Evolutionary conservation across 2,888 invertebrate species (phyloP), one percentile per base, ranked within the genome.

Genomic region (Ptilodon capucinus): DNA sequence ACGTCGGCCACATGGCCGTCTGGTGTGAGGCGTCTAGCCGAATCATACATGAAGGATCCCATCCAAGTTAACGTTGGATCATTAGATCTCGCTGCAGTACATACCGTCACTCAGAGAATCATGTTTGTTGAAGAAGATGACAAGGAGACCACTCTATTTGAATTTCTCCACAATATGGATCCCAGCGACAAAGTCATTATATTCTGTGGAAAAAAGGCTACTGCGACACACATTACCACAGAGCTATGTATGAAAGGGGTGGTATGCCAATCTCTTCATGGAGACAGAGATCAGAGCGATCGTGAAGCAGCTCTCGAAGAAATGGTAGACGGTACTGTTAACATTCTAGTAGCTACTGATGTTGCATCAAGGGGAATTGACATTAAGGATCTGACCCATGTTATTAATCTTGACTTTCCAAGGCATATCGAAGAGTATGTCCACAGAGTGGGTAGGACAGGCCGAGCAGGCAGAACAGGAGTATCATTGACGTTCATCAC

Each of bases 1-100:
- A 99, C 98, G 0, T 96, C 96, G 75, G 99, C 99, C 11, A 99
- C 99, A 0, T 99, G 98, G 99, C 98, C 98, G 0, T 87, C 92
- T 44, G 96, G 95, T 35, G 98, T 99, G 1, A 92, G 97, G 13
- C 92, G 96, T 14, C 88, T 99, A 35, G 98, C 98, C 0, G 92
- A 95, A 56, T 94, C 94, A 1, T 98, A 98, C 76, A 97, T 97
- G 95, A 94, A 93, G 45, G 94, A 98, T 79, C 98, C 98, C 0
- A 92, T 98, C 43, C 97, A 98, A 84, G 95, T 98, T 0, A 96
- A 95, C 79, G 96, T 99, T 18, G 98, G 98, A 0, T 94, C 95
- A 41, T 91, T 95, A 30, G 98, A 99, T 84, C 91, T 99, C 59
- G 96, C 97, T 4, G 97, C 98, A 5, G 96, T 96, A 0, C 97